phyloP scores from a whole-genome alignment of 2,888 invertebrate genomes.

The Eremobia ochroleuca region DNA sequence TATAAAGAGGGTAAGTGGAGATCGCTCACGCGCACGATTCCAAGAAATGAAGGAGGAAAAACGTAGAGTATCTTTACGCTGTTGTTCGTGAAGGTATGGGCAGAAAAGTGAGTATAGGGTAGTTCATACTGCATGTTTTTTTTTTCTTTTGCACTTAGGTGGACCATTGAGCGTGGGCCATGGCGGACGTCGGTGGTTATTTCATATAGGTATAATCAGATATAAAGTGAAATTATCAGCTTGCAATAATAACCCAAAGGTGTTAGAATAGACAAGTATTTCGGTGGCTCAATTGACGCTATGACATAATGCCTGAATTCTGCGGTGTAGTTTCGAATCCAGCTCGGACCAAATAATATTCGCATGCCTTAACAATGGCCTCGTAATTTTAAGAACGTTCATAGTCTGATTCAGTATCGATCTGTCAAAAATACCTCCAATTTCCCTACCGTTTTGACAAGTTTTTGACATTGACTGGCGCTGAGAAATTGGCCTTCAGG shows the following conservation, averaged over 20 bases:
- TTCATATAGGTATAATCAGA: not conserved
- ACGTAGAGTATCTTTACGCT: not conserved
- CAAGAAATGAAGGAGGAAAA: slow-evolving; percentile 50
- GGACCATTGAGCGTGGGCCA: too few species aligned
- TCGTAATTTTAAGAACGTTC: too few species aligned
- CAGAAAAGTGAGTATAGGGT: not conserved
- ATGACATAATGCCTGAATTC: not conserved
- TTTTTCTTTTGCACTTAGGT: too few species aligned
- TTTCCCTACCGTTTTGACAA: too few species aligned
- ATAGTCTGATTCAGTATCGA: too few species aligned
- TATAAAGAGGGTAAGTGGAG: slow-evolving; percentile 40
- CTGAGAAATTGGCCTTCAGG: too few species aligned
- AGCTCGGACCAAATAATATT: not conserved
- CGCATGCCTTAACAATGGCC: not conserved
- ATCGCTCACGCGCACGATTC: slow-evolving; percentile 20
- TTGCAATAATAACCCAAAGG: not conserved
- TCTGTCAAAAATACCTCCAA: too few species aligned
- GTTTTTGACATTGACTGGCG: too few species aligned
- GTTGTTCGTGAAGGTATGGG: not conserved
- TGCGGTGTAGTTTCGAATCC: not conserved
- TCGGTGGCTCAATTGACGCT: not conserved
- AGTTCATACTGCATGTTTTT: not conserved
- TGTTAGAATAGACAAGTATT: not conserved
- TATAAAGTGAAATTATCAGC: not conserved
- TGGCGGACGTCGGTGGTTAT: too few species aligned